Evolutionary conservation across 2,888 invertebrate species (phyloP).

Genomic region (Tiliacea aurago): DNA sequence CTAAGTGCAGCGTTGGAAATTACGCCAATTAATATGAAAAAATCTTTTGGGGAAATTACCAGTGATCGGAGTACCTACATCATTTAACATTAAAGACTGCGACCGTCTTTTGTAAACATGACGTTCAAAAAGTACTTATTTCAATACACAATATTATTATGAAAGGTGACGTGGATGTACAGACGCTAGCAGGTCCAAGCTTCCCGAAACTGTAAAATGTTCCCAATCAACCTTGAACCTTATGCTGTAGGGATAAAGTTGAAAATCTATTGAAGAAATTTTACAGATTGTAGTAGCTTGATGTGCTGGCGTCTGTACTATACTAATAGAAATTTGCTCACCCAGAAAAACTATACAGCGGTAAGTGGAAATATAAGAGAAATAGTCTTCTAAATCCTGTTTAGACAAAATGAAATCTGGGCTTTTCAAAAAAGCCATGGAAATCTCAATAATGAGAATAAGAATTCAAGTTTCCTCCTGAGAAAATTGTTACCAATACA

Average conservation of each 20-base stretch:
- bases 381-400: too few species aligned
- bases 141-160: neutral
- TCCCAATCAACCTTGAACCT: too few species aligned
- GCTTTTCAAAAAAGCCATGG: neutral
- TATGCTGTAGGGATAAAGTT: too few species aligned
- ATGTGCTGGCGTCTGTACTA: too few species aligned
- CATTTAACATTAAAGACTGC: neutral
- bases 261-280: too few species aligned
- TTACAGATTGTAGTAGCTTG: too few species aligned
- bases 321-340: neutral
- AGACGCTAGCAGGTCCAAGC: too few species aligned
- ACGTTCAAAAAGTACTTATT: constrained; percentile 13
- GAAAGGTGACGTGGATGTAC: neutral
- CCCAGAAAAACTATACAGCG: too few species aligned
- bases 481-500: neutral
- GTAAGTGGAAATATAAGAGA: too few species aligned
- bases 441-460: neutral
- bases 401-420: neutral
- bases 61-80: too few species aligned
- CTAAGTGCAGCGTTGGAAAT: neutral
- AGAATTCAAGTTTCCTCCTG: neutral
- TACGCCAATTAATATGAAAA: neutral
- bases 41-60: neutral
- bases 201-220: too few species aligned
- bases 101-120: neutral